Percentiles rank a stretch among this genome's conserved stretches.
These are phyloP conservation scores for Mycteria americana DNA, from an alignment of 2,797 vertebrate species.

Conservation along the genomic window DNA sequence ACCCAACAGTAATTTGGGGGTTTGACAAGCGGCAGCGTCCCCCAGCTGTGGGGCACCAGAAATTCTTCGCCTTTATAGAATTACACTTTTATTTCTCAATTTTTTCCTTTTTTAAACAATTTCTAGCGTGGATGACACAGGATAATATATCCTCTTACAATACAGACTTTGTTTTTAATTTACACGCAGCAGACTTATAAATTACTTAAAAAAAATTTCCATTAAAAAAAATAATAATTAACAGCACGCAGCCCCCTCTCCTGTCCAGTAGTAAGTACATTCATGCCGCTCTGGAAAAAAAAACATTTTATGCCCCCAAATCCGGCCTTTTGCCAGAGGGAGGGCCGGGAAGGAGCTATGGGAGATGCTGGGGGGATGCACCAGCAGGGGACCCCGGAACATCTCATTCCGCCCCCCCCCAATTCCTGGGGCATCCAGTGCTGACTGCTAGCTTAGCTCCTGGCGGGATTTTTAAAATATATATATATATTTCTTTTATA, in stretches of 20 bases:
- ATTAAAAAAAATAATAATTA: slow-evolving; percentile 71
- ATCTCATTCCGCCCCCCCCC: background rate
- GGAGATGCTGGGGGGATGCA: background rate
- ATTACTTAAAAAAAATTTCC: slow-evolving; percentile 73
- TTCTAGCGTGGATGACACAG: slow-evolving; percentile 64
- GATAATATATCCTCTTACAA: slow-evolving; percentile 76
- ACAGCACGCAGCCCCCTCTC: slow-evolving; percentile 63
- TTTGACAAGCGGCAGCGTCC: background rate
- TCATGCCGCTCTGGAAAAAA: background rate
- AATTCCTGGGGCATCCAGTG: background rate
- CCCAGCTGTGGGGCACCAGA: background rate
- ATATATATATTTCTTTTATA: background rate
- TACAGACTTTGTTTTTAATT: slow-evolving; percentile 73
- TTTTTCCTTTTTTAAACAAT: slow-evolving; percentile 20
- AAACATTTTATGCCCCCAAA: background rate
- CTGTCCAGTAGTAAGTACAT: slow-evolving; percentile 75
- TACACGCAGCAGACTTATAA: slow-evolving; percentile 80
- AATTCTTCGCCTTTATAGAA: background rate
- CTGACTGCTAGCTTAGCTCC: background rate
- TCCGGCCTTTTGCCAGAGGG: background rate
- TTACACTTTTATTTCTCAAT: slow-evolving; percentile 28
- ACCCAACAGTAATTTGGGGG: background rate
- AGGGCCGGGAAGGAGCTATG: background rate
- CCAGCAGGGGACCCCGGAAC: background rate
- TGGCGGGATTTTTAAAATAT: background rate